Base-by-base conservation (phyloP, 2,113 vertebrate species). In the Columba janthina region DNA sequence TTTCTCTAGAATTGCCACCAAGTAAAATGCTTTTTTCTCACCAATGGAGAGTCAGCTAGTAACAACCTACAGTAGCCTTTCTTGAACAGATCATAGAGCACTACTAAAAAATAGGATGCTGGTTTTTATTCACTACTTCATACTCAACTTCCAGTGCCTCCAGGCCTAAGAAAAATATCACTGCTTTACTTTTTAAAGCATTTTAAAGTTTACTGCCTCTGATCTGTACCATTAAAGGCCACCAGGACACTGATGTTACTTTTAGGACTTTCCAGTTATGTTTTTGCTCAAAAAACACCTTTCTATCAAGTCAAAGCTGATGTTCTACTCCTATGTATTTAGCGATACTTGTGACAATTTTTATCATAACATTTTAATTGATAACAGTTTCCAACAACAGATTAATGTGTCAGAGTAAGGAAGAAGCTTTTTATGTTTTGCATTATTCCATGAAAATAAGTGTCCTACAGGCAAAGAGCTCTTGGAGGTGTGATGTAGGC, bases 371-470 rank as follows among this genome's bases (percentile, higher is more conserved):
- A 2, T 31, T 61, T 81, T 58, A 57, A 61, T 3, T 40, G 10
- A 84, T 32, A 18, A 72, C 13, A 69, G 32, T 22, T 89, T 9
- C 48, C 18, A 67, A 16, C 1, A 4, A 73, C 6, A 3, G 32
- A 60, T 11, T 61, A 4, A 24, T 34, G 77, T 46, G 76, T 38
- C 50, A 57, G 12, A 53, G 2, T 15, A 69, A 51, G 10, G 13
- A 60, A 6, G 1, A 20, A 5, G 11, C 3, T 48, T 50, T 25
- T 14, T 56, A 44, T 2, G 1, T 40, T 44, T 51, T n/a, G 11
- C 36, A 67, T 31, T 26, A 53, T 7, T 62, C 53, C 40, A 11
- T 15, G 6, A 51, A 84, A 76, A 2, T 4, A 78, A 69, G 20
- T 0, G 1, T 70, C 38, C 54, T 34, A 5, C 2, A 58, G 16